Conservation (phyloP, 2,888 invertebrate genomes). For the Nomada lathburiana region DNA sequence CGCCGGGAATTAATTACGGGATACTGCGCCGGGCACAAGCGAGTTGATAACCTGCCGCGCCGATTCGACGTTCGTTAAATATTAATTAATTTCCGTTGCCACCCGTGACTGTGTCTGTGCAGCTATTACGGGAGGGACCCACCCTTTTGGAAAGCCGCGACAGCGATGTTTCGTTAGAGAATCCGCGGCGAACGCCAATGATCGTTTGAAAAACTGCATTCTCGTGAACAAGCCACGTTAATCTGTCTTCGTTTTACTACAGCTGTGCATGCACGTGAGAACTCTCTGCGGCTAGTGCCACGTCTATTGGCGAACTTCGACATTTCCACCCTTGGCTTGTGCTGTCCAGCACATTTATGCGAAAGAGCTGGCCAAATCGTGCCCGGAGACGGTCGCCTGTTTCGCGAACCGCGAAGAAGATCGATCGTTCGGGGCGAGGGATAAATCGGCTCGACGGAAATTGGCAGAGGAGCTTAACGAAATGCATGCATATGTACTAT, state of each 20-base stretch:
- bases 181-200: conserved; percentile 12
- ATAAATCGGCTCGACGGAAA: conserved; percentile 7
- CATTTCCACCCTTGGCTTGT: conserved; percentile 44
- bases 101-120: background rate
- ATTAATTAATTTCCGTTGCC: conserved; percentile 43
- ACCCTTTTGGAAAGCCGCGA: background rate
- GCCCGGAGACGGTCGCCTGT: conserved; percentile 38
- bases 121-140: background rate
- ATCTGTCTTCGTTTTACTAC: conserved; percentile 2
- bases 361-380: conserved; percentile 42
- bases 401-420: conserved; percentile 36
- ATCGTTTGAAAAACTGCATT: background rate
- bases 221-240: conserved; percentile 20
- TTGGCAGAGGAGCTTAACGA: background rate
- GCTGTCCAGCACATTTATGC: conserved; percentile 28
- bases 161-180: background rate
- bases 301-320: conserved; percentile 54
- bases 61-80: conserved; percentile 5
- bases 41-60: conserved; percentile 12
- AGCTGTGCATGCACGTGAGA: conserved; percentile 18
- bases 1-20: conserved; percentile 18
- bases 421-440: conserved; percentile 22
- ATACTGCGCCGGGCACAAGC: background rate
- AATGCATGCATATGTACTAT: background rate
- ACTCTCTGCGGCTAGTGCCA: background rate